Evolutionary conservation across 2,888 invertebrate species (phyloP), one percentile per base, ranked within the genome.

Genomic region (Nomada hirtipes): DNA sequence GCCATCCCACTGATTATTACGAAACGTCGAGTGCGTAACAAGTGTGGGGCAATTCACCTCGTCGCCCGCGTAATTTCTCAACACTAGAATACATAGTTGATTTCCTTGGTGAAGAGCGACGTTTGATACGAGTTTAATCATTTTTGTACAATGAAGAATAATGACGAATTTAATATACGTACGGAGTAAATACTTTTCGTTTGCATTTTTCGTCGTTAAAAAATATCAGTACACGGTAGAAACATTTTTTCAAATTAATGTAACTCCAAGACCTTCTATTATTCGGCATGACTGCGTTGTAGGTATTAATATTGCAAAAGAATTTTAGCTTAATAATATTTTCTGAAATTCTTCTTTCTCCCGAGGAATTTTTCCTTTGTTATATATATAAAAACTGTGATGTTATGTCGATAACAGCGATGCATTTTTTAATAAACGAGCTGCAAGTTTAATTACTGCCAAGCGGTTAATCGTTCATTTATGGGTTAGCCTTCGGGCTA

Each of bases 371-470:
- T n/a, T n/a, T 52, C 15, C 52, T n/a, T 52, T 52, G 52, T 13
- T 52, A 52, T 52, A 52, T 52, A 36, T 47, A 15, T 13, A 13
- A 47, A 15, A 15, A 13, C 47, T 47, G 47, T 47, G 47, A 47
- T 15, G 10, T 55, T 55, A 20, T 20, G 10, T 10, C n/a, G 55
- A 23, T 47, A 52, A n/a, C 52, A 9, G 23, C n/a, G 15, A 4
- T 69, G 42, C 20, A 36, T 70, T 15, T 15, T 60, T 29, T 15
- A 47, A 60, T 50, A 50, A 70, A 36, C 26, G 29, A 26, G 42
- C 20, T 29, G 7, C 20, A 15, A 29, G 20, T 53, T 53, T 71
- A 71, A 71, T 71, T 61, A 42, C 23, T 52, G 23, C 52, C 61
- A 11, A 7, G 13, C n/a, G 29, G 2, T 11, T 9, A 59, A n/a